phyloP scores from a whole-genome alignment of 1,140 invertebrate genomes.

The Macrotrachela quadricornifera region DNA sequence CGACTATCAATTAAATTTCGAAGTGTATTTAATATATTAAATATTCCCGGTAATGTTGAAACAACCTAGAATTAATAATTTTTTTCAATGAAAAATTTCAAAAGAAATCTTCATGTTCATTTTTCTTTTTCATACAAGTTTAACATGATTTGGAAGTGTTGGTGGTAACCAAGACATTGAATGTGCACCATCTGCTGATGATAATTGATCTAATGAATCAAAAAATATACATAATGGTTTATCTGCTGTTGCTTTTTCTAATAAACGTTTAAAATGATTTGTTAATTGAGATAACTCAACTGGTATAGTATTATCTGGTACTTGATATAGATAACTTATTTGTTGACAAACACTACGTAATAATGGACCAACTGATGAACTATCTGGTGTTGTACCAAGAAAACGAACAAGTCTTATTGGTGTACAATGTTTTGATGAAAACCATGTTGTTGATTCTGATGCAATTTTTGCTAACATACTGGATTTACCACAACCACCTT shows the following conservation, averaged over 20 bases:
- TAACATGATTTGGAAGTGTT: constrained; percentile 62
- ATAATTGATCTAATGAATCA: constrained; percentile 79
- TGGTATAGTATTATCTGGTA: constrained; percentile 74
- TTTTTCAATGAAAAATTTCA: too few species aligned
- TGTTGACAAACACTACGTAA: constrained; percentile 80
- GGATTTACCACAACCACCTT: constrained; percentile 89
- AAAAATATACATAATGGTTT: constrained; percentile 42
- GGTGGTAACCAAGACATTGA: constrained; percentile 89
- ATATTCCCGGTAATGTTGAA: constrained; percentile 26
- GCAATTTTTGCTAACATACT: constrained; percentile 54
- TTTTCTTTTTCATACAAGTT: constrained; percentile 36
- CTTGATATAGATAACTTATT: constrained; percentile 79
- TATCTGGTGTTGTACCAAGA: constrained; percentile 85
- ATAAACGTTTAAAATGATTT: constrained; percentile 75
- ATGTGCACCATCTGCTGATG: constrained; percentile 74
- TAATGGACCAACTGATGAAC: constrained; percentile 72
- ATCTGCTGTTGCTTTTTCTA: constrained; percentile 26
- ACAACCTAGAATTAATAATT: constrained; percentile 34
- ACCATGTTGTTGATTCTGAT: not conserved
- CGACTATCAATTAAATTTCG: constrained; percentile 66
- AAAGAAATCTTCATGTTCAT: too few species aligned
- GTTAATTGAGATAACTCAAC: constrained; percentile 83
- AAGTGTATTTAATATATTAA: constrained; percentile 31
- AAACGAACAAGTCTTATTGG: constrained; percentile 74
- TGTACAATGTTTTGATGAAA: constrained; percentile 19